Evolutionary conservation across 2,797 vertebrate genomes (phyloP).

Genomic region (Scomberomorus guttatus): DNA sequence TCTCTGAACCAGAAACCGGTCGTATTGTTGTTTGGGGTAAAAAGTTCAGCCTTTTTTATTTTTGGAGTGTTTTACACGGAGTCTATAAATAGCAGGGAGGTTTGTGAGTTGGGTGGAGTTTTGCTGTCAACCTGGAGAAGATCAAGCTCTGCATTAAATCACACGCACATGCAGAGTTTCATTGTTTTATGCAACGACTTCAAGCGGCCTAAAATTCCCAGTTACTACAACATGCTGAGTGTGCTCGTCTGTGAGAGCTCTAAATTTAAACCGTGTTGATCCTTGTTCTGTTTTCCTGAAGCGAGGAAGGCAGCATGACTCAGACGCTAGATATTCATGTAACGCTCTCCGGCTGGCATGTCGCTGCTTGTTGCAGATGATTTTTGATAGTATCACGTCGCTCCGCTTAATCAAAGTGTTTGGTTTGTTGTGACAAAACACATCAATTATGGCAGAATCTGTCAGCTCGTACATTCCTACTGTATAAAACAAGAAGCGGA

Average conservation of each 20-base stretch:
- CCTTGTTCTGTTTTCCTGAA: constrained; percentile 53
- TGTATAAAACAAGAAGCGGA: background rate
- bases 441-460: constrained; percentile 21
- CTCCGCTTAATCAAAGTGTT: constrained; percentile 27
- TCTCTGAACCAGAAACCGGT: constrained; percentile 66
- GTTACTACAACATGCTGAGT: constrained; percentile 57
- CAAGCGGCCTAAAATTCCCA: constrained; percentile 49
- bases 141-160: constrained; percentile 45
- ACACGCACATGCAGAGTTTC: constrained; percentile 5
- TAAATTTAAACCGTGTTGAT: constrained; percentile 69
- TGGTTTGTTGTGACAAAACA: constrained; percentile 39
- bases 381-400: constrained; percentile 16
- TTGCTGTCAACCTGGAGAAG: constrained; percentile 67
- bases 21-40: constrained; percentile 77
- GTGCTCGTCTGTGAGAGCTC: constrained; percentile 55
- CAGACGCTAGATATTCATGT: constrained; percentile 62
- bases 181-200: constrained; percentile 45
- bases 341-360: constrained; percentile 36
- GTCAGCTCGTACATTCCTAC: background rate
- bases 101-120: constrained; percentile 54
- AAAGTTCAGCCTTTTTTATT: constrained; percentile 78
- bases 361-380: constrained; percentile 34
- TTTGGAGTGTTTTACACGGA: constrained; percentile 71
- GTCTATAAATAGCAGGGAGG: constrained; percentile 70
- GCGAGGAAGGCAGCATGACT: constrained; percentile 60